phyloP scores from a whole-genome alignment of 2,888 invertebrate species.

The Tethea ocularis region DNA sequence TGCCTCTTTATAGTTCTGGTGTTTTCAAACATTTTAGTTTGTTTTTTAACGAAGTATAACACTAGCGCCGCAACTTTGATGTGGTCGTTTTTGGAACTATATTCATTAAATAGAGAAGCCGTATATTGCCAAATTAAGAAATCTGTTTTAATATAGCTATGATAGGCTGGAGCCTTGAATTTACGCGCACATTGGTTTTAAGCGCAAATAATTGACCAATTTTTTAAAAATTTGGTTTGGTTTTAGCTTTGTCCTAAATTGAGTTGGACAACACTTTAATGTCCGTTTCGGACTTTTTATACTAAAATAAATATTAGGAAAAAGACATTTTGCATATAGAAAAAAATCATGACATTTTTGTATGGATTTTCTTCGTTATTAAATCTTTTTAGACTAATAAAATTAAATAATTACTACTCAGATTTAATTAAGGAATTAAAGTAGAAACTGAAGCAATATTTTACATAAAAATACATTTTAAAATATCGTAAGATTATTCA shows the following conservation, averaged over 20 bases:
- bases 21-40: constrained; percentile 12
- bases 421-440: background rate
- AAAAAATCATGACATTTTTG: background rate
- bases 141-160: background rate
- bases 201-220: background rate
- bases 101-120: background rate
- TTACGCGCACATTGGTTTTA: background rate
- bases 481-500: background rate
- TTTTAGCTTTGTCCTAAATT: too few species aligned
- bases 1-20: constrained; percentile 15
- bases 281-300: background rate
- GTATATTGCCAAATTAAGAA: background rate
- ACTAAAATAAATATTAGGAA: background rate
- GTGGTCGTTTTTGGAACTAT: background rate
- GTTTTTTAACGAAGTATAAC: too few species aligned
- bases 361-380: background rate
- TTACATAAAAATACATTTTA: background rate
- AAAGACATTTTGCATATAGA: background rate
- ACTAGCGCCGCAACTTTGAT: background rate
- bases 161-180: too few species aligned
- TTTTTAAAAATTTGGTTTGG: background rate
- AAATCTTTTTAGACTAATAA: background rate
- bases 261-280: background rate
- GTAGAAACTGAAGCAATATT: background rate
- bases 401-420: background rate